phyloP scores from a whole-genome alignment of 2,113 vertebrate genomes.

The Lepisosteus osseus region DNA sequence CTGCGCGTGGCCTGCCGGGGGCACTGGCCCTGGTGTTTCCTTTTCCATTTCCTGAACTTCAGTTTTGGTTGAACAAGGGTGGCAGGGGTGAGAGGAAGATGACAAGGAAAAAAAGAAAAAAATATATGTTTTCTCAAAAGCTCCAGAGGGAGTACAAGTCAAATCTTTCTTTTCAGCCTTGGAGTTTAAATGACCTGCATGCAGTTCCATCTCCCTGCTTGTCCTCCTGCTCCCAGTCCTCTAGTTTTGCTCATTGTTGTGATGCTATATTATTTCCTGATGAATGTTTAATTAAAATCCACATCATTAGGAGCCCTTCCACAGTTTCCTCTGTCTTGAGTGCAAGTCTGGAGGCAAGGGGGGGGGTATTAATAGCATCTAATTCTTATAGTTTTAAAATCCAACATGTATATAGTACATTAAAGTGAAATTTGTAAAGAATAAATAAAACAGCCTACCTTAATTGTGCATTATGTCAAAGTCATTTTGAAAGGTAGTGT shows the following conservation, averaged over 20 bases:
- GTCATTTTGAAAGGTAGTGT: too few species aligned
- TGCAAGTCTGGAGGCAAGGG: too few species aligned
- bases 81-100: too few species aligned
- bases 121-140: not conserved
- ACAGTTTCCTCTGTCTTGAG: constrained; percentile 36
- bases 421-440: too few species aligned
- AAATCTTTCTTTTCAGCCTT: constrained; percentile 68
- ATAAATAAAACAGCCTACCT: too few species aligned
- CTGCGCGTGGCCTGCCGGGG: too few species aligned
- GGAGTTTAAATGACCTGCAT: constrained; percentile 79
- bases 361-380: too few species aligned
- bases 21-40: too few species aligned
- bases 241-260: constrained; percentile 61
- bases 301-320: constrained; percentile 58
- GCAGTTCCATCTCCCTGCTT: constrained; percentile 58
- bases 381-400: too few species aligned
- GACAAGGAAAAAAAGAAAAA: too few species aligned
- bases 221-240: constrained; percentile 53
- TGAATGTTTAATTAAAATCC: constrained; percentile 49
- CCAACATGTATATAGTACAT: too few species aligned
- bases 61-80: not conserved
- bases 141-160: constrained; percentile 51
- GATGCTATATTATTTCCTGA: constrained; percentile 61
- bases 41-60: not conserved
- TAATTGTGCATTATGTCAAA: too few species aligned